Percentiles rank a stretch among this genome's conserved stretches.
Conservation (phyloP, 2,888 invertebrate genomes). For the Tetramorium bicarinatum region DNA sequence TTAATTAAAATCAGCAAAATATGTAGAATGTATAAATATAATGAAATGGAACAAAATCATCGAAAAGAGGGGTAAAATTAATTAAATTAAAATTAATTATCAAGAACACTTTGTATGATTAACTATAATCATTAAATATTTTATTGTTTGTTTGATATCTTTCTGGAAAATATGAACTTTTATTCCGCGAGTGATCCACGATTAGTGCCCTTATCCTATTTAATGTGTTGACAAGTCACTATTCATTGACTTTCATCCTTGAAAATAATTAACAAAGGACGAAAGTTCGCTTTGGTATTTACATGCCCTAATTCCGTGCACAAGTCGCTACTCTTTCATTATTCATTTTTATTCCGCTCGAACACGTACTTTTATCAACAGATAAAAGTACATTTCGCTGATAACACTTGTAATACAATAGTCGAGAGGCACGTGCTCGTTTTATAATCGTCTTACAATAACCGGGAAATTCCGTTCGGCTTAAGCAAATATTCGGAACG, state of each 20-base stretch:
- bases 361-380: not conserved
- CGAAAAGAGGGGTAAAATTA: not conserved
- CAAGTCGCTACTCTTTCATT: not conserved
- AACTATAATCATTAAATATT: not conserved
- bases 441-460: not conserved
- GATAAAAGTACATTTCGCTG: not conserved
- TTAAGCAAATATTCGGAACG: constrained; percentile 20
- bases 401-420: not conserved
- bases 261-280: not conserved
- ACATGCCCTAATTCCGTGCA: not conserved
- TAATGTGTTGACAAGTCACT: not conserved
- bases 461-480: constrained; percentile 9
- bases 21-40: not conserved
- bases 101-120: not conserved
- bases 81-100: not conserved
- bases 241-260: not conserved
- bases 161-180: not conserved
- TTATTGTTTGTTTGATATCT: not conserved
- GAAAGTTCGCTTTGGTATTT: not conserved
- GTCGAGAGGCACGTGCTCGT: not conserved
- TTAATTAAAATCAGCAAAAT: not conserved
- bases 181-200: not conserved
- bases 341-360: not conserved
- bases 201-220: not conserved
- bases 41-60: not conserved